Base-by-base conservation (phyloP, 2,113 vertebrate species). In the Coryphaenoides rupestris region DNA sequence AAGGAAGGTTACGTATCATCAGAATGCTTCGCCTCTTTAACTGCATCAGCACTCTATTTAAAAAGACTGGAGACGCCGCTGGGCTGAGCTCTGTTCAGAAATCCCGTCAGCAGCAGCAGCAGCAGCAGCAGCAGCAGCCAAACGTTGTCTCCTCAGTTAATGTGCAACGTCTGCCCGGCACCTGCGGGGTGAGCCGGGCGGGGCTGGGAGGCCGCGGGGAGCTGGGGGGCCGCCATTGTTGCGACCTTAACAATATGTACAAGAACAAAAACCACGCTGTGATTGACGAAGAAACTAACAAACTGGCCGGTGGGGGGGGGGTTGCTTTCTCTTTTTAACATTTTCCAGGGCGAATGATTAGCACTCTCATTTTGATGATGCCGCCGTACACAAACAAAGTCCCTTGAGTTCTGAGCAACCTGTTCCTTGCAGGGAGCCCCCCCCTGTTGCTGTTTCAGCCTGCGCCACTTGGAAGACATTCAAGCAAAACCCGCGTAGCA, bases 1-100 rank as follows among this genome's bases (percentile, higher is more conserved):
- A 14, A 62, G 47, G 24, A 68, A 65, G 58, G 73, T 75, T 85
- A 88, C 84, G 79, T 85, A 85, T 81, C 72, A 80, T 76, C 65
- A 76, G 80, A 87, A 33, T 79, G 84, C 77, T 76, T 77, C 79
- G 63, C 75, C 66, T 85, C 81, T 86, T 85, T 63, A 74, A 79
- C 78, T 70, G 69, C 63, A 77, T 89, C 85, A 89, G 87, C 87
- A 81, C 79, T 86, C 66, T 76, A 66, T 83, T 82, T 40, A 71
- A 83, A 87, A 50, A 86, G 75, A 66, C 62, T n/a, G 46, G 1
- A n/a, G 59, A 57, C 72, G 76, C 68, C 78, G 67, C 62, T 60
- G 70, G 80, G 76, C 72, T 60, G 70, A 81, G 76, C 72, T 76
- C 65, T 1, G 68, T 74, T 73, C 72, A 72, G 12, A 55, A 82